A percentile compares a stretch with the other conserved stretches of the same genome.
phyloP scores from a whole-genome alignment of 2,888 invertebrate genomes.

The Nesidiocoris tenuis region DNA sequence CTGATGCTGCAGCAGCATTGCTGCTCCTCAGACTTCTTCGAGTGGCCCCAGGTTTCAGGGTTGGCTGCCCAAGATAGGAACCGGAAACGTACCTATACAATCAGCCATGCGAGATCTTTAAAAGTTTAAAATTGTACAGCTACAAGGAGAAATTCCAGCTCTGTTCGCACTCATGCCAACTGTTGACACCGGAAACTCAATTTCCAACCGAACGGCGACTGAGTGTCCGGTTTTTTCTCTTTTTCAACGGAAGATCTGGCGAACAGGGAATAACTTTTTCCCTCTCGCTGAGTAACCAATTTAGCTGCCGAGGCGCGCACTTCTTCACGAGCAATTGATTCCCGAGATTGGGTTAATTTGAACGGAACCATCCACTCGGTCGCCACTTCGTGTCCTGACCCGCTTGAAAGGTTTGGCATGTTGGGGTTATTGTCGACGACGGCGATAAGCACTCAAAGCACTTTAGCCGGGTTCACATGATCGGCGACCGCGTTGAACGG shows the following conservation, averaged over 20 bases:
- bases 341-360: not conserved
- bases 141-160: no score
- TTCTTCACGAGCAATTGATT: not conserved
- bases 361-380: not conserved
- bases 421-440: not conserved
- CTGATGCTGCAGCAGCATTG: no score
- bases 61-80: no score
- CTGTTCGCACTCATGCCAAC: not conserved
- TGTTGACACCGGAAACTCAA: not conserved
- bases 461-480: no score
- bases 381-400: not conserved
- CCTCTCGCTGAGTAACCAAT: not conserved
- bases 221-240: not conserved
- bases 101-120: no score
- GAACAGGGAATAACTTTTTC: not conserved
- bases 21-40: no score
- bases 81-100: no score
- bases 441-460: not conserved
- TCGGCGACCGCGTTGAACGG: no score
- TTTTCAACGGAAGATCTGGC: not conserved
- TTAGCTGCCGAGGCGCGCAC: not conserved
- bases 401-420: not conserved
- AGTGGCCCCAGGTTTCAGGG: no score
- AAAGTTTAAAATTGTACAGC: no score
- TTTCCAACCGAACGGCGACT: not conserved